These are phyloP conservation scores for Brachylomia viminalis DNA, from an alignment of 2,888 invertebrate genomes.

Conservation along the genomic window DNA sequence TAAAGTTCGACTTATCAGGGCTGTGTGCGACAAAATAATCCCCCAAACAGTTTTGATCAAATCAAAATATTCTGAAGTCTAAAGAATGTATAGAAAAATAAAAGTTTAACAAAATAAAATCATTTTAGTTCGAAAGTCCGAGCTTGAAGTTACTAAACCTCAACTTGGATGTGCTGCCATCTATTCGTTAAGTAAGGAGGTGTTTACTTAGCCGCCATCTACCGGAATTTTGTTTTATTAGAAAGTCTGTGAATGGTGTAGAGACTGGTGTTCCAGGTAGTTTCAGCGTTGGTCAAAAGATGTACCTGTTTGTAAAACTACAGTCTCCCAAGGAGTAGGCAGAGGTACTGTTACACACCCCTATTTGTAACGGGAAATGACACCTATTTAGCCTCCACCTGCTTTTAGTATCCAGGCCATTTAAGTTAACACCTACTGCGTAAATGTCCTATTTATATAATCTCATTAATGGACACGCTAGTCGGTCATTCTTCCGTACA, in stretches of 20 bases:
- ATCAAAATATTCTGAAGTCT: not conserved
- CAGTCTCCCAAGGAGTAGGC: not conserved
- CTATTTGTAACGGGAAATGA: not conserved
- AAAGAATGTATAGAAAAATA: not conserved
- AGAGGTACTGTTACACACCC: not conserved
- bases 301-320: slow-evolving; percentile 13
- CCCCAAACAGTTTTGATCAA: not conserved
- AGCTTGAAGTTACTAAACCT: not conserved
- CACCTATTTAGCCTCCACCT: not conserved
- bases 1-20: not conserved
- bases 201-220: slow-evolving; percentile 45
- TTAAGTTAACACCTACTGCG: not conserved
- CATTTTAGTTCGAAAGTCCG: not conserved
- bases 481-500: too few relatives aligned
- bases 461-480: not conserved
- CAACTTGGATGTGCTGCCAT: slow-evolving; percentile 47
- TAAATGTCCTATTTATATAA: not conserved
- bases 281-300: slow-evolving; percentile 39
- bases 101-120: not conserved
- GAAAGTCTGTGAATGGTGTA: not conserved
- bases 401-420: not conserved
- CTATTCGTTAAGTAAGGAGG: slow-evolving; percentile 14
- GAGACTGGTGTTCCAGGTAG: slow-evolving; percentile 9
- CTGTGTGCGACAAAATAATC: not conserved
- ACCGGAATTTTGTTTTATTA: not conserved